These are phyloP conservation scores for Drosophila melanosoma DNA, from an alignment of 2,888 invertebrate species.

Conservation along the genomic window DNA sequence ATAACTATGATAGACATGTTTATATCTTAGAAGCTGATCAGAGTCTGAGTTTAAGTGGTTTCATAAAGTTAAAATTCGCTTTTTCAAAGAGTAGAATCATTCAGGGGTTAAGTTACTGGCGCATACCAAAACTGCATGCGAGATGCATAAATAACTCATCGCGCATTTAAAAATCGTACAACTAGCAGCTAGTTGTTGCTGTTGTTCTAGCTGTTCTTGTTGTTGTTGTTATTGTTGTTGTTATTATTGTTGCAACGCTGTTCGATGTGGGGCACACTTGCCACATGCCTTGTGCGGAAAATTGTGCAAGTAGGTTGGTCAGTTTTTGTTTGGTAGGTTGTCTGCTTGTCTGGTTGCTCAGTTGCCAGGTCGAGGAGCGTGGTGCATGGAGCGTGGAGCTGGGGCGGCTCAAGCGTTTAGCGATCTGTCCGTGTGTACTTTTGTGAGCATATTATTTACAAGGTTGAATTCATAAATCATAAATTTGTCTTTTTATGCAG, in stretches of 20 bases:
- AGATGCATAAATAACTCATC: constrained; percentile 80
- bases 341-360: constrained; percentile 23
- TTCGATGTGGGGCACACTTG: constrained; percentile 78
- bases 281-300: constrained; percentile 80
- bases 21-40: neutral
- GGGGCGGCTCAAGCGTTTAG: constrained; percentile 65
- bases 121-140: constrained; percentile 59
- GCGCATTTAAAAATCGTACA: constrained; percentile 78
- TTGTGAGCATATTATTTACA: constrained; percentile 79
- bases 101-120: constrained; percentile 65
- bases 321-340: constrained; percentile 44
- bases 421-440: constrained; percentile 72
- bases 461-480: constrained; percentile 82
- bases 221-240: constrained; percentile 32
- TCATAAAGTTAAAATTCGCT: neutral
- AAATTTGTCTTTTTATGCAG: constrained; percentile 81
- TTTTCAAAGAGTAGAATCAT: neutral
- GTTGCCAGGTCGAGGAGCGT: constrained; percentile 16
- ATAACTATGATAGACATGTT: neutral
- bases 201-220: constrained; percentile 21
- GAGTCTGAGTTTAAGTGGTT: neutral
- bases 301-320: constrained; percentile 80
- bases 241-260: constrained; percentile 31
- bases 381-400: constrained; percentile 11
- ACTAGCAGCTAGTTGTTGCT: constrained; percentile 53